Evolutionary conservation across 2,888 invertebrate species (phyloP).

Genomic region (Hoplodrina blanda): DNA sequence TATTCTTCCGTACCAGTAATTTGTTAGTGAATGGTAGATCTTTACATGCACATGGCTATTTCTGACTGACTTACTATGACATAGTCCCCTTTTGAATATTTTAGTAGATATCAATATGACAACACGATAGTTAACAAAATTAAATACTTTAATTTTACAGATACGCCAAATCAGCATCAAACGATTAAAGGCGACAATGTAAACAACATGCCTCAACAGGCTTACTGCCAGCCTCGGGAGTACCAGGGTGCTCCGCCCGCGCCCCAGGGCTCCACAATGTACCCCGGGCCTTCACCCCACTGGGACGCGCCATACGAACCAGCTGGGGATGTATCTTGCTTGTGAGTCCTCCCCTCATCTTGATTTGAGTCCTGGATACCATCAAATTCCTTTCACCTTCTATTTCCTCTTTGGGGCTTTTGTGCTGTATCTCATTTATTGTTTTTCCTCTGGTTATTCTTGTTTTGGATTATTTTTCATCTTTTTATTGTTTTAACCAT

Average conservation of each 20-base stretch:
- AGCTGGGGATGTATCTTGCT: slow-evolving; percentile 88
- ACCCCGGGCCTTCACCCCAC: slow-evolving; percentile 79
- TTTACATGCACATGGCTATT: not conserved
- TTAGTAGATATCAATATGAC: not conserved
- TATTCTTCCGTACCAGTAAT: not conserved
- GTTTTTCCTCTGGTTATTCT: slow-evolving; percentile 2
- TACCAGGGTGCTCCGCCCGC: slow-evolving; percentile 79
- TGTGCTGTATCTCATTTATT: slow-evolving; percentile 16
- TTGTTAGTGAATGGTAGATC: not conserved
- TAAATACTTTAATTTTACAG: slow-evolving; percentile 80
- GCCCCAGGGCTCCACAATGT: slow-evolving; percentile 79
- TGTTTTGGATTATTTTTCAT: slow-evolving; percentile 12
- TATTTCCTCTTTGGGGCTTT: slow-evolving; percentile 32
- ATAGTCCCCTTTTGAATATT: not conserved
- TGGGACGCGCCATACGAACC: slow-evolving; percentile 89
- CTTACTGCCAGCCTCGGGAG: slow-evolving; percentile 84
- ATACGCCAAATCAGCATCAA: slow-evolving; percentile 85
- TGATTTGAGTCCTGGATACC: slow-evolving; percentile 77
- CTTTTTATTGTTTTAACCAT: not conserved
- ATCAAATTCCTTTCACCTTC: slow-evolving; percentile 64
- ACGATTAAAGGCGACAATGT: slow-evolving; percentile 89
- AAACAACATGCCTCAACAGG: slow-evolving; percentile 88
- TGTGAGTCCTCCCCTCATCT: slow-evolving; percentile 87
- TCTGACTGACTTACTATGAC: not conserved
- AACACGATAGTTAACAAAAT: slow-evolving; percentile 41